Evolutionary conservation across 2,888 invertebrate genomes (phyloP).

Genomic region (Hydraecia micacea): DNA sequence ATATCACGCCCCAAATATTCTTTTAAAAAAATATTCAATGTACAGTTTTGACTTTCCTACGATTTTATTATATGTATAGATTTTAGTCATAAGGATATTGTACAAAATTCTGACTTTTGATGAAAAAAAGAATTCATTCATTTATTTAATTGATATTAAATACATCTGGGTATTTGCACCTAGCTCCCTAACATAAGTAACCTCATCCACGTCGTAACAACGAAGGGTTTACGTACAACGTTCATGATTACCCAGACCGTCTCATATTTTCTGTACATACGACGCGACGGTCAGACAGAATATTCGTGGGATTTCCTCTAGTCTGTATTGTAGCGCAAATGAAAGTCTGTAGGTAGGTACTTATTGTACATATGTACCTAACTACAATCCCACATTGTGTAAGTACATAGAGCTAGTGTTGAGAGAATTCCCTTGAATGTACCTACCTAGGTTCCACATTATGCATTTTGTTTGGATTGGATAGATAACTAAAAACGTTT

Average conservation of each 20-base stretch:
- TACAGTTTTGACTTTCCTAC: too few species aligned
- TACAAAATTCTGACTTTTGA: too few species aligned
- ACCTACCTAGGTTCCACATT: background rate
- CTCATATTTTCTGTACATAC: slow-evolving; percentile 11
- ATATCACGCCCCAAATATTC: too few species aligned
- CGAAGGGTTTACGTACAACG: background rate
- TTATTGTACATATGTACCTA: background rate
- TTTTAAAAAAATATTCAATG: too few species aligned
- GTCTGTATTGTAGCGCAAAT: slow-evolving; percentile 10
- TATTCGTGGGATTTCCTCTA: slow-evolving; percentile 30
- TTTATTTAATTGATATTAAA: too few species aligned
- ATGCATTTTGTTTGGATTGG: background rate
- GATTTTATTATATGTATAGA: too few species aligned
- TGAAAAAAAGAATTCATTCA: too few species aligned
- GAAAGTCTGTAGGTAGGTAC: slow-evolving; percentile 2
- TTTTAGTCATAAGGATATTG: too few species aligned
- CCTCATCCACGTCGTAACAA: background rate
- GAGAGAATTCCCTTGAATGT: background rate
- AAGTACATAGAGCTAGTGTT: background rate
- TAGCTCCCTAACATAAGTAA: background rate
- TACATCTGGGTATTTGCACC: background rate
- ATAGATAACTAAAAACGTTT: too few species aligned
- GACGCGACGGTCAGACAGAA: slow-evolving; percentile 28
- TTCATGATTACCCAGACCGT: slow-evolving; percentile 6
- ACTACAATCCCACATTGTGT: background rate